These are phyloP conservation scores for Trachelus iudaicus DNA, from an alignment of 2,888 invertebrate genomes.

Conservation along the genomic window DNA sequence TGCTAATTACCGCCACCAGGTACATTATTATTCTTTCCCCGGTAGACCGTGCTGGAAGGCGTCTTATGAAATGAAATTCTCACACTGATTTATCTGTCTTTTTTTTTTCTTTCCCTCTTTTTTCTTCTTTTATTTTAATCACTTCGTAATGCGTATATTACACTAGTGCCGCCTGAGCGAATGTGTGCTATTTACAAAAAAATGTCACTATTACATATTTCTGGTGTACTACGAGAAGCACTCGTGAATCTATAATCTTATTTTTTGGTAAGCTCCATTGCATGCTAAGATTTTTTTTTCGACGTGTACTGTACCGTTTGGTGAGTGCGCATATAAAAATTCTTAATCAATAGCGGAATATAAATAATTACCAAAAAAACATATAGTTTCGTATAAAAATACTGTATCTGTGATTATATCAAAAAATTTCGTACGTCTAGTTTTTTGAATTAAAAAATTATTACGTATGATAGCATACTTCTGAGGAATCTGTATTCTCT, in stretches of 20 bases:
- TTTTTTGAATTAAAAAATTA: background rate
- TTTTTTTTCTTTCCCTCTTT: background rate
- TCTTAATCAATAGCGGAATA: background rate
- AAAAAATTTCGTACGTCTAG: background rate
- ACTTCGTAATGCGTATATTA: background rate
- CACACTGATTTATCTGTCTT: constrained; percentile 41
- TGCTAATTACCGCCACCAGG: constrained; percentile 57
- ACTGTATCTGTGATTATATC: background rate
- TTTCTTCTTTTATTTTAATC: constrained; percentile 10
- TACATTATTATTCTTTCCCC: constrained; percentile 47
- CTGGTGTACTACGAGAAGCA: background rate
- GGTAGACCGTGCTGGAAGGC: constrained; percentile 10
- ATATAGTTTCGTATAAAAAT: background rate
- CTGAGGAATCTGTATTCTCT: background rate
- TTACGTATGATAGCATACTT: background rate
- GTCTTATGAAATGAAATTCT: constrained; percentile 57
- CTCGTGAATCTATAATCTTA: background rate
- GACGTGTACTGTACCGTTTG: background rate
- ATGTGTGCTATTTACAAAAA: background rate
- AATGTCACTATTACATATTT: background rate
- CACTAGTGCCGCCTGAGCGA: background rate
- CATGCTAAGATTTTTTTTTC: background rate
- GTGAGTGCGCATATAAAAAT: background rate
- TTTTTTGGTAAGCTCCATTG: background rate
- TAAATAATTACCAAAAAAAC: background rate